Evolutionary conservation across 2,113 vertebrate species (phyloP), one percentile per base, ranked within the genome.

Genomic region (Mus musculus): DNA sequence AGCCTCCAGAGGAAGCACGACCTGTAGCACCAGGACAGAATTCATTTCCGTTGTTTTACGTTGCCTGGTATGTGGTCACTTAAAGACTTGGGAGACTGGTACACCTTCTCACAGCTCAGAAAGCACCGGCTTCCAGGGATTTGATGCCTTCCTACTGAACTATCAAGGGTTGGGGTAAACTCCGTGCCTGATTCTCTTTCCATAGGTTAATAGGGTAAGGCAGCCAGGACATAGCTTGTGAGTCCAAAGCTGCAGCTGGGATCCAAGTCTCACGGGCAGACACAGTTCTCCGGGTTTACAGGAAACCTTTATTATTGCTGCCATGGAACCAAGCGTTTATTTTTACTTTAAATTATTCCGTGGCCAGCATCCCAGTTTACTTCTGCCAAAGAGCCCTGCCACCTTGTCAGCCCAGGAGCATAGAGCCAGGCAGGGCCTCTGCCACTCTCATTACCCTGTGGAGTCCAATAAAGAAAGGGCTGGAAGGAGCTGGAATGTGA

Each of bases 301-400:
- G 49, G 54, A 84, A 30, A 63, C 78, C 56, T 93, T 85, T 54
- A 26, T 88, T 56, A 71, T 76, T 81, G 82, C 67, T 84, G 39
- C 3, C 22, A 49, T 33, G 65, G 49, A 52, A 56, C 67, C 59
- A n/a, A 91, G 78, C 19, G 7, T 59, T 89, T 71, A 52, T 89
- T 93, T 91, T 95, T 59, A 42, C 88, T 82, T 93, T 89, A 89
- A 93, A 91, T 91, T 42, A 95, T 73, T 89, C 82, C 56, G n/a
- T 33, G 80, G 88, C 84, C 67, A 65, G 84, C 93, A 71, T 75
- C 69, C 63, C 16, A 5, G 77, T 30, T 86, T 19, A 16, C 73
- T 59, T 76, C 42, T 77, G 42, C 84, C 73, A n/a, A 22, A 63
- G 78, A 76, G 77, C 65, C 65, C 33, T 28, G 22, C 39, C 54